A percentile compares a stretch with the other conserved stretches of the same genome.
phyloP scores from a whole-genome alignment of 2,888 invertebrate genomes.

The Drosophila silvestris region DNA sequence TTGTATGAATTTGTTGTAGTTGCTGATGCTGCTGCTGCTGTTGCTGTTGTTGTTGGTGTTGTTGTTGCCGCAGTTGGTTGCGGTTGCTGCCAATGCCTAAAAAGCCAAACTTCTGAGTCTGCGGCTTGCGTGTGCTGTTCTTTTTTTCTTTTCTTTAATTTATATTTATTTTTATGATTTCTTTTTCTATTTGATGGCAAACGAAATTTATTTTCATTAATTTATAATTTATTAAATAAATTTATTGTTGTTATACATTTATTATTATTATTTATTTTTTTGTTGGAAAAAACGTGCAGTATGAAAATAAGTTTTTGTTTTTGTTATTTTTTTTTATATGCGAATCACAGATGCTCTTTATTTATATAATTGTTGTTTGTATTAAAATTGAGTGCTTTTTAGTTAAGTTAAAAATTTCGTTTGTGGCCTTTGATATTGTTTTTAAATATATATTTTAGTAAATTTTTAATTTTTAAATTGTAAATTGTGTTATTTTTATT shows the following conservation, averaged over 20 bases:
- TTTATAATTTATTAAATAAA: conserved; percentile 56
- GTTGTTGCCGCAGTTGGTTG: conserved; percentile 22
- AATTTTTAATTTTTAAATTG: conserved; percentile 25
- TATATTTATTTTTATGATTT: conserved; percentile 36
- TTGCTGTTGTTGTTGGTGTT: conserved; percentile 27
- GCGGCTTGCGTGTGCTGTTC: conserved; percentile 50
- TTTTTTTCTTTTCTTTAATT: conserved; percentile 23
- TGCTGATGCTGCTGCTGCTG: conserved; percentile 38
- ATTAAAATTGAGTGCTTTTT: conserved; percentile 33
- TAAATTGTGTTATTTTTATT: conserved; percentile 19
- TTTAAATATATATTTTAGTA: conserved; percentile 24
- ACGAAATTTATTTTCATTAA: conserved; percentile 16
- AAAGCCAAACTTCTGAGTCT: conserved; percentile 28
- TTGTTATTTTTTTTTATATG: conserved; percentile 58
- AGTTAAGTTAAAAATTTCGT: conserved; percentile 11
- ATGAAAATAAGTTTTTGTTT: conserved; percentile 75
- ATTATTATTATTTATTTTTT: conserved; percentile 19
- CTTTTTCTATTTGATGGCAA: conserved; percentile 34
- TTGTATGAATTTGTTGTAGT: conserved; percentile 72
- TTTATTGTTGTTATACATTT: conserved; percentile 16
- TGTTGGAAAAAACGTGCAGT: conserved; percentile 75
- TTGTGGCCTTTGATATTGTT: conserved; percentile 31
- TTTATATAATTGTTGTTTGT: conserved; percentile 52
- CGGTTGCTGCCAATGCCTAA: conserved; percentile 23
- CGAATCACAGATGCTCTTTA: conserved; percentile 81